Percentiles rank a stretch among this genome's conserved stretches.
Conservation (phyloP, 2,888 invertebrate genomes). For the Sphecodes monilicornis region DNA sequence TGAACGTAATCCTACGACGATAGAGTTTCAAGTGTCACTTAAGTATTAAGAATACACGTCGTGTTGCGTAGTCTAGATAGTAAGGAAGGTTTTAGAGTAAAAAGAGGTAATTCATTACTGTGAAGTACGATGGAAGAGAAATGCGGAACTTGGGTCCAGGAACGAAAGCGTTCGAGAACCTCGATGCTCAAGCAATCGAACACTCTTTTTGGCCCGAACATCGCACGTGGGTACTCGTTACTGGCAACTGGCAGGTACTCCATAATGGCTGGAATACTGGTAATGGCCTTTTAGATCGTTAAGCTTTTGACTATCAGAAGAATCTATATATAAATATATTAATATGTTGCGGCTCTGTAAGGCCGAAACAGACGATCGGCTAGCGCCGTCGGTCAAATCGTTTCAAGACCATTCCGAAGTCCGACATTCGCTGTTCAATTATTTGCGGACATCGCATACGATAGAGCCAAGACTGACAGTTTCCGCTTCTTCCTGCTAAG, state of each 20-base stretch:
- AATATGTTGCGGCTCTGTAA: background rate
- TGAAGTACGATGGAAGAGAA: background rate
- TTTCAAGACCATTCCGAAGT: no score
- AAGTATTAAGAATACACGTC: conserved; percentile 1
- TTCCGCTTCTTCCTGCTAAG: background rate
- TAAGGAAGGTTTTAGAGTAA: conserved; percentile 1
- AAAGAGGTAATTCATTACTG: background rate
- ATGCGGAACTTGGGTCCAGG: background rate
- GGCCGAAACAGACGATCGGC: background rate
- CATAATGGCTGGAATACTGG: conserved; percentile 16
- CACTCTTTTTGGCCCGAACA: background rate
- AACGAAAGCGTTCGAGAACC: background rate
- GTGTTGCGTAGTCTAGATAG: conserved; percentile 15
- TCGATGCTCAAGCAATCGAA: background rate
- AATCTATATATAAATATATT: conserved; percentile 14
- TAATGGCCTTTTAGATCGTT: conserved; percentile 50
- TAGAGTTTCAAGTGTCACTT: conserved; percentile 23
- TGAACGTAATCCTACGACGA: background rate
- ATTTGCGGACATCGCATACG: no score
- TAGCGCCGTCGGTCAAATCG: background rate
- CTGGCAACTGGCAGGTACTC: background rate
- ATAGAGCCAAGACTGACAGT: no score
- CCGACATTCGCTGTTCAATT: no score
- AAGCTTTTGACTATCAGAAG: conserved; percentile 44
- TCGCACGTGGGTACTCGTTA: background rate